Percentiles rank a stretch among this genome's conserved stretches.
Conservation (phyloP, 2,113 vertebrate species). For the Crotalus tigris region DNA sequence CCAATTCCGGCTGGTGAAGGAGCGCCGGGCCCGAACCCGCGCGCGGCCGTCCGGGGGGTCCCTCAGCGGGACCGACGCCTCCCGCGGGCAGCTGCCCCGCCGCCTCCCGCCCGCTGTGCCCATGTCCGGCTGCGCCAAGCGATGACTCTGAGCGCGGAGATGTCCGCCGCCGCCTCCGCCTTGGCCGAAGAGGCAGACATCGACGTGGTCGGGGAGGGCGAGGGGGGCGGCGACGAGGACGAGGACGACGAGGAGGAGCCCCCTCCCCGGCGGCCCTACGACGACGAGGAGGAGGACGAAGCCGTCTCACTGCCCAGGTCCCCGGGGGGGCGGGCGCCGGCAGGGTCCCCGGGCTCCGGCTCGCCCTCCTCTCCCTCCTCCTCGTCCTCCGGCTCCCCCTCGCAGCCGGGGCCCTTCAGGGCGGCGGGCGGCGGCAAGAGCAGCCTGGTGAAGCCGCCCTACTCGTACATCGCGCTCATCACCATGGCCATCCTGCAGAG, state of each 20-base stretch:
- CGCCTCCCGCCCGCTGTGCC: constrained; percentile 10
- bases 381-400: constrained; percentile 62
- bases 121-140: constrained; percentile 63
- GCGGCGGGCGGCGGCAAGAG: constrained; percentile 75
- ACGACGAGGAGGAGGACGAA: constrained; percentile 78
- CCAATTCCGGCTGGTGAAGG: neutral
- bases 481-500: constrained; percentile 94
- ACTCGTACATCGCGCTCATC: constrained; percentile 93
- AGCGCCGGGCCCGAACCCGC: neutral
- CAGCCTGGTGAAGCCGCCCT: constrained; percentile 88
- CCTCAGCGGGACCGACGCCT: neutral
- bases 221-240: constrained; percentile 83
- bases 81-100: neutral
- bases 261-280: neutral
- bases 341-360: constrained; percentile 72
- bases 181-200: constrained; percentile 93
- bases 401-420: constrained; percentile 64
- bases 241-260: constrained; percentile 77
- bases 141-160: constrained; percentile 94
- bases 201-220: constrained; percentile 91
- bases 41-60: neutral
- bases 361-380: constrained; percentile 57
- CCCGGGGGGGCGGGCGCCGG: constrained; percentile 65
- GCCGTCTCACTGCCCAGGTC: constrained; percentile 71
- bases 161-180: constrained; percentile 89